Evolutionary conservation across 1,140 invertebrate species (phyloP), one percentile per base, ranked within the genome.

Genomic region (Drosophila tristis): DNA sequence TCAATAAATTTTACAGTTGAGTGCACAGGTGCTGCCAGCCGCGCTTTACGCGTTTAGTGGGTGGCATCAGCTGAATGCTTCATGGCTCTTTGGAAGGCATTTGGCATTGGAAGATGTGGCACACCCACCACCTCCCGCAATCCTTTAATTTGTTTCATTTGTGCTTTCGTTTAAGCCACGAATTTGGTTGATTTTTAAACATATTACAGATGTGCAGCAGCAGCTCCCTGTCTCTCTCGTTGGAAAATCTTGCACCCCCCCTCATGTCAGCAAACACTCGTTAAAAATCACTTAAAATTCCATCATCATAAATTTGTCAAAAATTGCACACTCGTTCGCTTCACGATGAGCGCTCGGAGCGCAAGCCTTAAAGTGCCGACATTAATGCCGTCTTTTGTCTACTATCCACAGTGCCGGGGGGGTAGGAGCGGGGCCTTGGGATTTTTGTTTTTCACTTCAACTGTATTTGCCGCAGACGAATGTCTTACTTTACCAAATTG

Each of bases 201-300:
- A 9, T 44, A 67, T 43, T 51, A 48, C 59, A 68, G 54, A 23
- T 67, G 55, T 62, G 62, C n/a, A n/a, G 35, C 65, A 20, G n/a
- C 35, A 15, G 31, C 11, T 13, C 26, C 47, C 35, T 2, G 31
- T 45, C 9, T 43, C 43, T 29, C 20, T 31, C 43, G 35, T 43
- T 35, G 8, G 8, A 67, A 59, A 68, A 26, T 47, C 9, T 13
- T 20, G 2, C 26, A 6, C 26, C 26, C 35, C 62, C 35, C 44
- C 15, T 13, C 64, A 43, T 58, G 59, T 77, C 58, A 57, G 60
- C 59, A 75, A 74, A 75, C 58, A 66, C 90, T 91, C 90, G 85
- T 91, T 91, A 91, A 91, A 91, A 91, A 87, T 91, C 90, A 91
- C 90, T 91, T 91, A 91, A 91, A 91, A 87, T 91, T 91, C 90